Evolutionary conservation across 1,140 invertebrate species (phyloP).

Genomic region (Andricus grossulariae): DNA sequence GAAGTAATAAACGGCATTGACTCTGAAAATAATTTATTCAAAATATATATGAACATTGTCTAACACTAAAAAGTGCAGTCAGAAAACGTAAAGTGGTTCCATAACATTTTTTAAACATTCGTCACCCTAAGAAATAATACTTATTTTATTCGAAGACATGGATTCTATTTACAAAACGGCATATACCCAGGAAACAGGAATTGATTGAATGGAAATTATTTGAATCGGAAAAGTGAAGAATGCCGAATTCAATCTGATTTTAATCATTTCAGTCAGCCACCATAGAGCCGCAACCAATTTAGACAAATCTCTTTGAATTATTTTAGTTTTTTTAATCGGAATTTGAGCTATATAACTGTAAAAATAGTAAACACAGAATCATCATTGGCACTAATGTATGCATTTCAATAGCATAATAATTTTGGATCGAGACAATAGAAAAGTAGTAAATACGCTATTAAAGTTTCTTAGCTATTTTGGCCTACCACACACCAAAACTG

Average conservation of each 20-base stretch:
- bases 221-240: no score
- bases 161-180: background rate
- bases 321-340: no score
- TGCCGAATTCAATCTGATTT: no score
- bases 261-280: no score
- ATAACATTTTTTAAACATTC: background rate
- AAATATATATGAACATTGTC: background rate
- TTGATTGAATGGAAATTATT: no score
- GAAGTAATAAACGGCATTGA: background rate
- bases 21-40: constrained; percentile 23
- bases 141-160: background rate
- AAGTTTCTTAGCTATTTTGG: background rate
- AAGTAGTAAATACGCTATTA: background rate
- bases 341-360: background rate
- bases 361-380: background rate
- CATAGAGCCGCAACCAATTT: background rate
- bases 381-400: background rate
- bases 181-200: background rate
- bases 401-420: background rate
- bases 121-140: background rate
- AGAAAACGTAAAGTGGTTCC: background rate
- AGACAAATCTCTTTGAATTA: background rate
- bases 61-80: constrained; percentile 19
- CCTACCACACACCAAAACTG: no score
- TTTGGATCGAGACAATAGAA: background rate